Evolutionary conservation across 2,113 vertebrate species (phyloP), one percentile per base, ranked within the genome.

Genomic region (Hydrolagus affinis): DNA sequence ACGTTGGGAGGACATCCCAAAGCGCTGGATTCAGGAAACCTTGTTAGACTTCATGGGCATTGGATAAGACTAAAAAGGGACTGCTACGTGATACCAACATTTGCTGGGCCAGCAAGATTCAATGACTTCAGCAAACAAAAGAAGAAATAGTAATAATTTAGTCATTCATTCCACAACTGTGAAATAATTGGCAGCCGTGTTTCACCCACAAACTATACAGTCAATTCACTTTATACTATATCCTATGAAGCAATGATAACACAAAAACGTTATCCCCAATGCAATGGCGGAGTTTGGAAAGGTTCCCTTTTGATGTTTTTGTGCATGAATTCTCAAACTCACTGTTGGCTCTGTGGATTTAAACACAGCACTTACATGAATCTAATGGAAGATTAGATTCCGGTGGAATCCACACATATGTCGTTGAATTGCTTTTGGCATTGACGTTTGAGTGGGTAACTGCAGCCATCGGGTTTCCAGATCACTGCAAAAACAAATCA

Each of bases 391-490:
- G 15, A 44, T 59, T n/a, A n/a, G 68, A 59, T 23, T 19, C 69
- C 10, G 88, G 87, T 4, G 89, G 88, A 9, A 87, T 87, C 90
- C 89, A 91, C 32, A 86, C 85, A 68, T 86, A 91, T 9, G 86
- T 72, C 4, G 87, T 86, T 17, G 86, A 68, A 68, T 86, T 87
- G 72, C 56, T 87, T 87, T 90, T 89, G 19, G 87, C 12, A 30
- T 88, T 86, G 68, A 70, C 88, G 88, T 90, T 91, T 56, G 88
- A 78, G 70, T 90, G 88, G 15, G 88, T 90, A 56, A 90, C 87
- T 25, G 90, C 87, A 21, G 86, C 86, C 44, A 71, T 23, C 0
- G 62, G 44, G 64, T 88, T 90, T 86, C 77, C 88, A 85, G 88
- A 89, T 60, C 90, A 90, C 88, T 90, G 83, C 7, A 85, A 87